These are phyloP conservation scores for Vidua chalybeata DNA, from an alignment of 2,113 vertebrate species.

Conservation along the genomic window DNA sequence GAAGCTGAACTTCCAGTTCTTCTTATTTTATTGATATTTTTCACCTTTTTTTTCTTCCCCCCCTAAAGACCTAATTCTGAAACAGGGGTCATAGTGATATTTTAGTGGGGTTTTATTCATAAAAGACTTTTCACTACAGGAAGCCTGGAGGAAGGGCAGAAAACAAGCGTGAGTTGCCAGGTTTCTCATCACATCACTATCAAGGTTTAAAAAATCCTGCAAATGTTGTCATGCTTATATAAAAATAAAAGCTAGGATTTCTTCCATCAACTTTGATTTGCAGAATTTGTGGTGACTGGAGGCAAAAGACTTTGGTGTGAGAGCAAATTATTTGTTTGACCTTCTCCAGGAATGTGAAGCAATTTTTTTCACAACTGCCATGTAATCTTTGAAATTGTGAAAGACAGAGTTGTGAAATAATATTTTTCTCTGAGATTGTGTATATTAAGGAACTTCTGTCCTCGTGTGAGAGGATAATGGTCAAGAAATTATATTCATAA, in stretches of 20 bases:
- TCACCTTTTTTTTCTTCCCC: not conserved
- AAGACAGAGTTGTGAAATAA: not conserved
- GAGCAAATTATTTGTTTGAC: not conserved
- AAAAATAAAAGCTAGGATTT: not conserved
- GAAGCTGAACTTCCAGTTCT: not conserved
- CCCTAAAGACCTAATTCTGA: not conserved
- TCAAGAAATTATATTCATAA: not conserved
- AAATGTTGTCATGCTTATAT: not conserved
- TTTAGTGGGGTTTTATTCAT: not conserved
- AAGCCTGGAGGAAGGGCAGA: not conserved
- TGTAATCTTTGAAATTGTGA: not conserved
- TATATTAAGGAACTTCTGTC: not conserved
- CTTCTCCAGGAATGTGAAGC: not conserved
- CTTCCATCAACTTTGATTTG: not conserved
- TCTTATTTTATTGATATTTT: not conserved
- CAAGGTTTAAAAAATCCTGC: not conserved
- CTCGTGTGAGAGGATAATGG: not conserved
- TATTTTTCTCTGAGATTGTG: not conserved
- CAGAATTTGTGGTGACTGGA: not conserved
- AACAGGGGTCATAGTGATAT: not conserved
- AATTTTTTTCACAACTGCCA: not conserved
- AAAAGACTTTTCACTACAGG: not conserved
- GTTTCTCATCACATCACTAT: not conserved
- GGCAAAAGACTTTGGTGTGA: not conserved
- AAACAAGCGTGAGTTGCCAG: not conserved